Evolutionary conservation across 2,888 invertebrate genomes (phyloP).

Genomic region (Mimachlamys varia): DNA sequence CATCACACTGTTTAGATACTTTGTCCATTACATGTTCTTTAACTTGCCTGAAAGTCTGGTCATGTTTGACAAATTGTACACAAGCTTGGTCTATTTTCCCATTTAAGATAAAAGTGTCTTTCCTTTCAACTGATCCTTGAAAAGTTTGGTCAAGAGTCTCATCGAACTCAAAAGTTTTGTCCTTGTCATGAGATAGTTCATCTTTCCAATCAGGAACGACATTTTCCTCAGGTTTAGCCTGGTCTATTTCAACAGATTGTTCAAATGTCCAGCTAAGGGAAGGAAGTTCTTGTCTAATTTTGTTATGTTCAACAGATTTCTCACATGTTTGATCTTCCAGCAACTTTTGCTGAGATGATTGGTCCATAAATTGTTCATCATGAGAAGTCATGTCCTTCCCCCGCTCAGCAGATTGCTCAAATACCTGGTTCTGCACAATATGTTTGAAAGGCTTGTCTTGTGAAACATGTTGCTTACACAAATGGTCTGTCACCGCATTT

Average conservation of each 20-base stretch:
- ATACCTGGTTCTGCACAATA: neutral
- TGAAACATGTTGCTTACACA: neutral
- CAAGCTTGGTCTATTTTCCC: neutral
- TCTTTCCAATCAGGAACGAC: neutral
- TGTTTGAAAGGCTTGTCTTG: too few relatives aligned
- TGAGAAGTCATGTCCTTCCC: too few relatives aligned
- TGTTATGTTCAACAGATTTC: neutral
- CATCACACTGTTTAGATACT: neutral
- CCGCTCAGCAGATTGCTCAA: neutral
- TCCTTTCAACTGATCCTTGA: neutral
- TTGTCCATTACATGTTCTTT: too few relatives aligned
- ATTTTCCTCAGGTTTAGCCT: neutral
- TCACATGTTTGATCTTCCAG: neutral
- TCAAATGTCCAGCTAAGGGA: neutral
- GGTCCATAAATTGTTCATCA: neutral
- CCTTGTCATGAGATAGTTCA: neutral
- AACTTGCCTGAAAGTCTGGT: too few relatives aligned
- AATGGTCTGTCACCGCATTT: too few relatives aligned
- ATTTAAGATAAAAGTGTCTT: neutral
- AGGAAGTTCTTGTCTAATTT: neutral
- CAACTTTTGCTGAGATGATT: neutral
- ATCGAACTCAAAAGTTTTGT: neutral
- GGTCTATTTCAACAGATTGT: neutral
- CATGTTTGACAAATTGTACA: neutral
- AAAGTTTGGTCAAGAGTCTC: neutral